Base-by-base conservation (phyloP, 2,888 invertebrate species). In the Drosophila pseudotalamancana region DNA sequence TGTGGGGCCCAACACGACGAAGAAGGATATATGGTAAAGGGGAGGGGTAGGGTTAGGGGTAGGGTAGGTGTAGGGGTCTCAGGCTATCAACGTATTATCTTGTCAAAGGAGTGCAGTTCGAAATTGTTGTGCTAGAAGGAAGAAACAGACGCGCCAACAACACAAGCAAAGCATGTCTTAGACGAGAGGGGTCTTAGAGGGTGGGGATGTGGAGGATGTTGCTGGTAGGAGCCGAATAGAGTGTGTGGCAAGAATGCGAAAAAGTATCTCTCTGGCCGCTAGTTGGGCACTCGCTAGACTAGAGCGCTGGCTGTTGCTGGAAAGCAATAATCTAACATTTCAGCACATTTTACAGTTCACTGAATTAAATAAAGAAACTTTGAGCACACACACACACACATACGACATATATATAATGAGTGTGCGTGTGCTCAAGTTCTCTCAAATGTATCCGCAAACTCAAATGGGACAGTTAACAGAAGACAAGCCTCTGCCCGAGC, bases 351-450 rank as follows among this genome's bases (percentile, higher is more conserved):
- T 81, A 81, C 81, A 81, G 81, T 87, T 81, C 81, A 81, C 81
- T 81, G 81, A 87, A 81, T 87, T 87, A 87, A 81, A 81, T 81
- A 81, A 81, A 87, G 87, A 81, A 81, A 81, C 81, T 81, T 87
- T 80, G 84, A 66, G 71, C 54, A 56, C 40, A 61, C 61, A 51
- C 53, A 73, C 60, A 72, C 54, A 64, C 70, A 37, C 51, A 46
- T n/a, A 31, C 4, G 9, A 11, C 51, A 23, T 9, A 54, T 34
- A 53, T 50, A 25, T 32, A 2, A 27, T 25, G 32, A 16, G 12
- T 35, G 34, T 18, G 61, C 60, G 27, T 43, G 43, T 70, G 19
- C 34, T 39, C 37, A 49, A 45, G 76, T 65, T 51, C 51, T 54
- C 63, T 77, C 74, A 71, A 80, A 87, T 87, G 71, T 77, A 84